phyloP scores from a whole-genome alignment of 1,140 invertebrate genomes.

The Panagrolaimus sp. region DNA sequence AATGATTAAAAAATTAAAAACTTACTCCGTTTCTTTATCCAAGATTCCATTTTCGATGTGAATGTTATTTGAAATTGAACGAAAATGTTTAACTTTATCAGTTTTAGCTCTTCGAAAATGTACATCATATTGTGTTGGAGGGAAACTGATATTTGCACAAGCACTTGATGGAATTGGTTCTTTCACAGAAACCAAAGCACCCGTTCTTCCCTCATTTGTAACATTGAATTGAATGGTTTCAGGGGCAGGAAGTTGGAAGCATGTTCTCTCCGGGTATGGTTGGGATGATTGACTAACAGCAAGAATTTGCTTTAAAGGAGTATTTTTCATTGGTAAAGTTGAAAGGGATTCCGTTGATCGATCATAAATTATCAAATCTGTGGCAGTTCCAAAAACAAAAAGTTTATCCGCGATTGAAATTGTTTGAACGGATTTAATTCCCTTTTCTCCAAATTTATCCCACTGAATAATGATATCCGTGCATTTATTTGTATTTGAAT shows the following conservation, averaged over 20 bases:
- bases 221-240: slow-evolving; percentile 49
- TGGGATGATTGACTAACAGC: slow-evolving; percentile 56
- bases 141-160: slow-evolving; percentile 51
- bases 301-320: slow-evolving; percentile 52
- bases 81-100: slow-evolving; percentile 54
- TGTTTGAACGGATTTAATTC: slow-evolving; percentile 51
- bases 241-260: slow-evolving; percentile 49
- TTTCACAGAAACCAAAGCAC: slow-evolving; percentile 33
- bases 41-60: slow-evolving; percentile 59
- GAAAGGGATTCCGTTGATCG: slow-evolving; percentile 34
- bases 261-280: slow-evolving; percentile 50
- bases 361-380: slow-evolving; percentile 53
- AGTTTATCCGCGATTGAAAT: slow-evolving; percentile 59
- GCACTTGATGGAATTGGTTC: slow-evolving; percentile 27
- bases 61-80: slow-evolving; percentile 39
- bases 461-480: slow-evolving; percentile 54
- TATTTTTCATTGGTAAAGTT: slow-evolving; percentile 51
- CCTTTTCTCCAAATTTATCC: slow-evolving; percentile 53
- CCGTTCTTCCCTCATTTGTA: slow-evolving; percentile 50
- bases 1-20: too few relatives aligned
- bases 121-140: slow-evolving; percentile 57
- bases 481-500: slow-evolving; percentile 40
- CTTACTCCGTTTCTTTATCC: slow-evolving; percentile 55
- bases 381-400: slow-evolving; percentile 56
- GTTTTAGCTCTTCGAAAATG: slow-evolving; percentile 49